Evolutionary conservation across 2,113 vertebrate species (phyloP).

Genomic region (Eclectus roratus): DNA sequence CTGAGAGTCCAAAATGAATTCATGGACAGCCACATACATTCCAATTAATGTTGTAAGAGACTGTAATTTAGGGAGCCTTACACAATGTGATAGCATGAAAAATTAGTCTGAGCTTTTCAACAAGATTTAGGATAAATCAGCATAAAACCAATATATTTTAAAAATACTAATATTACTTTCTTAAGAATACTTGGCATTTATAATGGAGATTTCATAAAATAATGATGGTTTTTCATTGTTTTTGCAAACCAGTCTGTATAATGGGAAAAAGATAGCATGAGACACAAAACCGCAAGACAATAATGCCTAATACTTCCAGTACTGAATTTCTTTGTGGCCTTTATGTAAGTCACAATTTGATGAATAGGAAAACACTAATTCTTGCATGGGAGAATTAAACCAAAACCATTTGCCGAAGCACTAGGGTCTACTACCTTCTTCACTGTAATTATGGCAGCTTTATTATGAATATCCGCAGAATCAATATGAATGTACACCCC

Average conservation of each 20-base stretch:
- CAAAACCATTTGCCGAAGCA: not conserved
- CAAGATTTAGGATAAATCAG: not conserved
- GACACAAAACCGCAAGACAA: not conserved
- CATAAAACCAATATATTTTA: not conserved
- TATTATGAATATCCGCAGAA: slow-evolving; percentile 12
- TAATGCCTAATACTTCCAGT: not conserved
- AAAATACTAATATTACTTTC: not conserved
- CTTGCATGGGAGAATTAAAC: not conserved
- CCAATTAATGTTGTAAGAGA: not conserved
- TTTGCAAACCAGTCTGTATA: not conserved
- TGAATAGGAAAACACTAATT: not conserved
- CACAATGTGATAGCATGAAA: not conserved
- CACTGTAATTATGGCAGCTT: not conserved
- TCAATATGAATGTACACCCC: not conserved
- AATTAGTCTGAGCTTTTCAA: not conserved
- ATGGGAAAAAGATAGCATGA: not conserved
- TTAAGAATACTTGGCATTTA: not conserved
- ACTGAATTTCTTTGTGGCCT: not conserved
- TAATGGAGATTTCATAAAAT: not conserved
- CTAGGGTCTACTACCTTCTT: not conserved
- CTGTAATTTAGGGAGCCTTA: not conserved
- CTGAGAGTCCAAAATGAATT: not conserved
- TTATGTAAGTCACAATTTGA: not conserved
- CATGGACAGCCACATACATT: not conserved
- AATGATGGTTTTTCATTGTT: not conserved